Evolutionary conservation across 1,140 invertebrate species (phyloP).

Genomic region (Cardiocondyla obscurior): DNA sequence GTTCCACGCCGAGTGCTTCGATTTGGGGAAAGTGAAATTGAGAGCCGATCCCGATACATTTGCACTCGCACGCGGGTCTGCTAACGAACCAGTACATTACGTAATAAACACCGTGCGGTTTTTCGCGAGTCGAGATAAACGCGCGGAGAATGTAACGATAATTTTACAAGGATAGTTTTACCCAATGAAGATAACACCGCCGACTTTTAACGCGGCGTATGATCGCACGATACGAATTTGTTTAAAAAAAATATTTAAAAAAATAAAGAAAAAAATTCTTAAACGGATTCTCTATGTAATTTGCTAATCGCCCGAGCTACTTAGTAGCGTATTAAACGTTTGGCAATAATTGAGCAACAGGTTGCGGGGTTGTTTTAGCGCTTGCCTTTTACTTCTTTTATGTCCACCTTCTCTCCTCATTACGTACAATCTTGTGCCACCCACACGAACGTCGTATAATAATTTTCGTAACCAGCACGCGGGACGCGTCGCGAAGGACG

Average conservation of each 20-base stretch:
- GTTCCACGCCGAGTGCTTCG: constrained; percentile 24
- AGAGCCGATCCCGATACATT: constrained; percentile 7
- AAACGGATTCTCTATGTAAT: constrained; percentile 24
- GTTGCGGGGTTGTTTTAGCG: neutral
- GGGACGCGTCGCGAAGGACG: neutral
- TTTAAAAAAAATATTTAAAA: too few species aligned
- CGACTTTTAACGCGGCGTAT: neutral
- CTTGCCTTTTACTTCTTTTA: neutral
- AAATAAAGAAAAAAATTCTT: constrained; percentile 44
- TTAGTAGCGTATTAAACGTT: constrained; percentile 26
- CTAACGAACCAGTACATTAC: constrained; percentile 4
- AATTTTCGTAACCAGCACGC: constrained; percentile 58
- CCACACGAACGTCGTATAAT: constrained; percentile 19
- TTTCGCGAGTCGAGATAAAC: constrained; percentile 23
- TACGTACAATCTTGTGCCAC: constrained; percentile 48
- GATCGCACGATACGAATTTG: constrained; percentile 42
- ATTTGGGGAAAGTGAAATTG: constrained; percentile 31
- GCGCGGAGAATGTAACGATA: neutral
- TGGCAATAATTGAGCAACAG: constrained; percentile 19
- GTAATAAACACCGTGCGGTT: neutral
- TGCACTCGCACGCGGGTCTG: neutral
- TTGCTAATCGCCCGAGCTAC: constrained; percentile 1
- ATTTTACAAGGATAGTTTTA: neutral
- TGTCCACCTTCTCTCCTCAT: constrained; percentile 5
- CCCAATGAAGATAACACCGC: neutral